Evolutionary conservation across 1,140 invertebrate species (phyloP).

Genomic region (Ptiloglossa arizonensis): DNA sequence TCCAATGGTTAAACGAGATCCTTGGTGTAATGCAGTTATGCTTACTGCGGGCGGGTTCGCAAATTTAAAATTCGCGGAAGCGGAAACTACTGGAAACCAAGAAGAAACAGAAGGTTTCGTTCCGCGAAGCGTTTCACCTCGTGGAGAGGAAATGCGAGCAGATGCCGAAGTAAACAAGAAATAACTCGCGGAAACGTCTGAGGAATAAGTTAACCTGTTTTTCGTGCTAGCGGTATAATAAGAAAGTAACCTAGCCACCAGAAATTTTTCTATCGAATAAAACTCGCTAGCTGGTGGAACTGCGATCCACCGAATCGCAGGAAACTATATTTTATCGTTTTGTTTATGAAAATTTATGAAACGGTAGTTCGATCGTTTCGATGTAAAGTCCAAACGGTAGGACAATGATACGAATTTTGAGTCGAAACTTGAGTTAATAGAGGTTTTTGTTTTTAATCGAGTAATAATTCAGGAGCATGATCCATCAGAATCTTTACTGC

Average conservation of each 20-base stretch:
- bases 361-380: no score
- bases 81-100: background rate
- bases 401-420: no score
- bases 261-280: background rate
- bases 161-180: slow-evolving; percentile 28
- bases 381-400: no score
- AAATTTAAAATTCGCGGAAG: slow-evolving; percentile 25
- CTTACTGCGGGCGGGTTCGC: background rate
- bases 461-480: no score
- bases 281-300: background rate
- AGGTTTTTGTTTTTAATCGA: no score
- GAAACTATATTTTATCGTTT: no score
- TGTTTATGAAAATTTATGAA: no score
- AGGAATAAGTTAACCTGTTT: slow-evolving; percentile 20
- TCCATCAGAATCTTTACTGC: no score
- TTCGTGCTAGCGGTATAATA: background rate
- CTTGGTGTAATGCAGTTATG: background rate
- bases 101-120: background rate
- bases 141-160: background rate
- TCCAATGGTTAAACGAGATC: slow-evolving; percentile 5
- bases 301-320: no score
- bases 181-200: background rate
- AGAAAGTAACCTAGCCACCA: background rate
- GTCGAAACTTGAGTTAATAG: no score
- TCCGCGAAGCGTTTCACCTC: background rate